These are phyloP conservation scores for Phylloscopus trochilus DNA, from an alignment of 2,113 vertebrate genomes.

Conservation along the genomic window DNA sequence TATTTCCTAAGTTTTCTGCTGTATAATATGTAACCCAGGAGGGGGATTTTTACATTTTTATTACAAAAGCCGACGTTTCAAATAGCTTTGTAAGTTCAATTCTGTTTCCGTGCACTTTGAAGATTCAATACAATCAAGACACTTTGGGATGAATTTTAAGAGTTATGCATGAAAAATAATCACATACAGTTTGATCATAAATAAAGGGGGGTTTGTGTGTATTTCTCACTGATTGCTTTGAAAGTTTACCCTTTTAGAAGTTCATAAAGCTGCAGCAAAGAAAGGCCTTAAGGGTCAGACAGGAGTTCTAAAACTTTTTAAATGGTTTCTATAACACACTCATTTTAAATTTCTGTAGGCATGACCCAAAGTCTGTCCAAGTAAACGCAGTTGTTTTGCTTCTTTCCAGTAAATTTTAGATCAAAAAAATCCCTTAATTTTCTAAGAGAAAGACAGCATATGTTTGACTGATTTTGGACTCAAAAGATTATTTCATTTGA, in stretches of 20 bases:
- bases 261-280: background rate
- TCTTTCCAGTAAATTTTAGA: background rate
- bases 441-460: background rate
- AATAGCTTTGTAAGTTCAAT: conserved; percentile 1
- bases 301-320: background rate
- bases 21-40: background rate
- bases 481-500: background rate
- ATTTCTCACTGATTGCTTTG: conserved; percentile 18
- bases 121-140: background rate
- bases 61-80: conserved; percentile 27
- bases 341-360: background rate
- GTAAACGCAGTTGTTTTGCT: background rate
- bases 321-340: background rate
- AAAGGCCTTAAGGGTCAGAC: background rate
- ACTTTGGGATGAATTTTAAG: background rate
- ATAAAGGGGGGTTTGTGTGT: background rate
- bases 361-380: background rate
- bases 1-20: conserved; percentile 16
- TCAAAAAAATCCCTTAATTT: background rate
- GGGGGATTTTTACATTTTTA: background rate
- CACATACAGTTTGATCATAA: background rate
- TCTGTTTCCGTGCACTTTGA: conserved; percentile 31
- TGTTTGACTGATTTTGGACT: background rate
- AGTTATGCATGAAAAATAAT: conserved; percentile 45
- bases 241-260: background rate